Conservation (phyloP, 2,797 vertebrate genomes). For the Enteromius viviparus region DNA sequence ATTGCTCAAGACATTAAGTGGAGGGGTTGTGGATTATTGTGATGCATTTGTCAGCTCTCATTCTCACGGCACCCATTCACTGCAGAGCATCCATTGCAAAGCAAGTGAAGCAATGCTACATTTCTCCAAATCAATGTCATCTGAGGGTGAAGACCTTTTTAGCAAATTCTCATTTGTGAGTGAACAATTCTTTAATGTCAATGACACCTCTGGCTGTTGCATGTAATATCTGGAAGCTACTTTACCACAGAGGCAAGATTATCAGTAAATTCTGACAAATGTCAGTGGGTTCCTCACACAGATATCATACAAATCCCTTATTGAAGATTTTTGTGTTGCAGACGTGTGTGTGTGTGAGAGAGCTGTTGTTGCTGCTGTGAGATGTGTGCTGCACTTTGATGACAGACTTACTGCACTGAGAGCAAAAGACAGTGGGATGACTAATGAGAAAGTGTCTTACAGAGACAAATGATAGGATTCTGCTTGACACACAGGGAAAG, state of each 20-base stretch:
- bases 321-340: not conserved
- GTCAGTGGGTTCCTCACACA: not conserved
- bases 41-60: not conserved
- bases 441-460: constrained; percentile 21
- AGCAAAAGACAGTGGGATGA: not conserved
- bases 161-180: not conserved
- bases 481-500: not conserved
- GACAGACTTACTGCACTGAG: constrained; percentile 7
- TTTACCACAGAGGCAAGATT: not conserved
- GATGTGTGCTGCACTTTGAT: constrained; percentile 23
- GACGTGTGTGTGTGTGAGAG: constrained; percentile 11
- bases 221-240: not conserved
- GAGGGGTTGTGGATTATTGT: no score
- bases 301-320: not conserved
- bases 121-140: not conserved
- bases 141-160: not conserved
- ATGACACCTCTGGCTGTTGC: not conserved
- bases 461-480: constrained; percentile 6
- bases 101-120: not conserved
- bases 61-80: not conserved
- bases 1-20: no score
- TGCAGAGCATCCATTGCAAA: not conserved
- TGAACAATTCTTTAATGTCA: not conserved
- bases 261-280: not conserved
- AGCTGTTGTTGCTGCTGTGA: constrained; percentile 2